phyloP scores from a whole-genome alignment of 1,140 invertebrate species.

The Propsilocerus akamusi region DNA sequence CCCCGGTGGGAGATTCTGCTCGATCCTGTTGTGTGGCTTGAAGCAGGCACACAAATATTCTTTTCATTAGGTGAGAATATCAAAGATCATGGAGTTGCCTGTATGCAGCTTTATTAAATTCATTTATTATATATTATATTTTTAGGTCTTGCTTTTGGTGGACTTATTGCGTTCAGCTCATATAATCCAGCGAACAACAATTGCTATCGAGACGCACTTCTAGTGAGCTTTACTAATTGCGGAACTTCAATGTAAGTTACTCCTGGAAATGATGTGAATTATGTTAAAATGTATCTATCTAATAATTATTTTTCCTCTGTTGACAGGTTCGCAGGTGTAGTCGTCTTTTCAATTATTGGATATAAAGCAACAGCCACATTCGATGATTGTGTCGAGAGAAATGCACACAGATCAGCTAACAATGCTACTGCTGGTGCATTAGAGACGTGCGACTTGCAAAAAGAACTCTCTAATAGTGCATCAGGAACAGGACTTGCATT shows the following conservation, averaged over 20 bases:
- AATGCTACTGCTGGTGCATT: constrained; percentile 41
- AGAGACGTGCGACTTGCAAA: constrained; percentile 53
- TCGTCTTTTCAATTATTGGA: constrained; percentile 94
- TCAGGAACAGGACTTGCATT: constrained; percentile 86
- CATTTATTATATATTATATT: background rate
- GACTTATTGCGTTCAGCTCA: constrained; percentile 84
- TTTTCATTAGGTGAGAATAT: constrained; percentile 54
- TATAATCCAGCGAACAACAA: constrained; percentile 96
- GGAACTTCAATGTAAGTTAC: constrained; percentile 61
- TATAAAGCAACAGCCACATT: constrained; percentile 59
- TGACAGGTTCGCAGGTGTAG: constrained; percentile 72
- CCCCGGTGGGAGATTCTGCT: constrained; percentile 54
- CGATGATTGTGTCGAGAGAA: constrained; percentile 30
- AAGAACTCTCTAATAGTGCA: constrained; percentile 77
- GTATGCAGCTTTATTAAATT: background rate
- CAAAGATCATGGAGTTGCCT: background rate
- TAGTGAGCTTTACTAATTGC: constrained; percentile 88
- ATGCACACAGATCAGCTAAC: constrained; percentile 25
- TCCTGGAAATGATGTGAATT: background rate
- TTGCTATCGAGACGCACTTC: constrained; percentile 82
- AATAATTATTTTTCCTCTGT: background rate
- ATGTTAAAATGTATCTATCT: background rate
- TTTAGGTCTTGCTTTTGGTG: constrained; percentile 70
- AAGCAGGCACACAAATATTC: constrained; percentile 95
- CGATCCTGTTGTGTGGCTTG: constrained; percentile 85